Evolutionary conservation across 2,888 invertebrate species (phyloP).

Genomic region (Mythimna lalbum): DNA sequence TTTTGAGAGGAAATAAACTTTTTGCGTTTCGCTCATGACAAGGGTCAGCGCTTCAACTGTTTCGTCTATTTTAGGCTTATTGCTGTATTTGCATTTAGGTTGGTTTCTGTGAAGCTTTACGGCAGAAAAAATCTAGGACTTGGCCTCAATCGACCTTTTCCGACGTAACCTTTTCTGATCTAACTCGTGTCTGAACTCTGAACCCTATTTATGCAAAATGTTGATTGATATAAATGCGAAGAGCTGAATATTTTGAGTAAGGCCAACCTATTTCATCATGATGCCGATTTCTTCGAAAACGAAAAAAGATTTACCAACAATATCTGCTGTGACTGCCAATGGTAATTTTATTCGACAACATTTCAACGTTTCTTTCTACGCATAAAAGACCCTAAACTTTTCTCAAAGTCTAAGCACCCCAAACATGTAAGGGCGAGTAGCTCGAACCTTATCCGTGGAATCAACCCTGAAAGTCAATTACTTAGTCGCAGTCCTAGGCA

Average conservation of each 20-base stretch:
- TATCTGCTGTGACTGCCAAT: not conserved
- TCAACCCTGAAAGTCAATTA: slow-evolving; percentile 66
- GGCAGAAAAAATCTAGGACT: slow-evolving; percentile 43
- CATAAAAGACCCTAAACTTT: slow-evolving; percentile 1
- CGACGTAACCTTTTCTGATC: slow-evolving; percentile 26
- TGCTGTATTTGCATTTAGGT: slow-evolving; percentile 47
- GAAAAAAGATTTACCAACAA: not conserved
- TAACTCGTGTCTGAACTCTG: slow-evolving; percentile 4
- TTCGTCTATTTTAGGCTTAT: slow-evolving; percentile 31
- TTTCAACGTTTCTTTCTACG: not conserved
- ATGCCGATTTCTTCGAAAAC: not conserved
- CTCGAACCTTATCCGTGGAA: slow-evolving; percentile 41
- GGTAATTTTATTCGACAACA: not conserved
- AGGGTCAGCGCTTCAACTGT: slow-evolving; percentile 54
- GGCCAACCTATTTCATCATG: not conserved
- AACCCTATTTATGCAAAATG: slow-evolving; percentile 17
- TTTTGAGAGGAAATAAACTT: slow-evolving; percentile 33
- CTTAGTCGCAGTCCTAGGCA: slow-evolving; percentile 66
- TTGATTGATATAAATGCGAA: slow-evolving; percentile 28
- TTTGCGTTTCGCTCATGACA: slow-evolving; percentile 43
- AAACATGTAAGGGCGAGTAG: slow-evolving; percentile 36
- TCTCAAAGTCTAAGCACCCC: slow-evolving; percentile 11
- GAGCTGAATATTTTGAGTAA: slow-evolving; percentile 6
- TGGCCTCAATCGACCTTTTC: slow-evolving; percentile 34
- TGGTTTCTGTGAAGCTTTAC: slow-evolving; percentile 23